Conservation (phyloP, 2,888 invertebrate genomes). For the Actias luna region DNA sequence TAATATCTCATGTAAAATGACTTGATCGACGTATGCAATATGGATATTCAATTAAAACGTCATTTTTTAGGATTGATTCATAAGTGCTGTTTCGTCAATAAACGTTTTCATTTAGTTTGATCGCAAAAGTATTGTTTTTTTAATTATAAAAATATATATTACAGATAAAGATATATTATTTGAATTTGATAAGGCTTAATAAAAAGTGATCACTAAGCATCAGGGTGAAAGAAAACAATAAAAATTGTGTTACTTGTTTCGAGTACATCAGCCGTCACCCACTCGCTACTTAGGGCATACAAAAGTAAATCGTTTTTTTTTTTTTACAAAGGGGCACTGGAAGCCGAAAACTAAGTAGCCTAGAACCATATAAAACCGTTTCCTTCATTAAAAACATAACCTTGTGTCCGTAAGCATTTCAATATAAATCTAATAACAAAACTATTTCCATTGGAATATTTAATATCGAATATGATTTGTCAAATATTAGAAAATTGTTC, state of each 20-base stretch:
- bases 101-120: background rate
- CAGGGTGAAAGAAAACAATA: background rate
- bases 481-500: conserved; percentile 24
- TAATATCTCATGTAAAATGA: conserved; percentile 24
- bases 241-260: background rate
- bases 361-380: background rate
- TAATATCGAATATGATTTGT: conserved; percentile 15
- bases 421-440: conserved; percentile 11
- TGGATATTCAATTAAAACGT: conserved; percentile 23
- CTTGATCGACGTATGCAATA: conserved; percentile 20
- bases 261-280: no score
- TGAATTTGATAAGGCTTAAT: no score
- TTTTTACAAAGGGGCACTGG: no score
- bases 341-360: no score
- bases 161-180: no score
- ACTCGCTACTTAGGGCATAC: no score
- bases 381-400: background rate
- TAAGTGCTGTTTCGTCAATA: background rate
- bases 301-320: no score
- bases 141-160: background rate
- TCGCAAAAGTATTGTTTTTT: background rate
- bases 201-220: no score
- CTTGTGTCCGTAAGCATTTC: background rate
- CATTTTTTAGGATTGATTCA: conserved; percentile 13
- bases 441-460: conserved; percentile 13